These are phyloP conservation scores for Burhinus bistriatus DNA, from an alignment of 2,113 vertebrate genomes.

Conservation along the genomic window DNA sequence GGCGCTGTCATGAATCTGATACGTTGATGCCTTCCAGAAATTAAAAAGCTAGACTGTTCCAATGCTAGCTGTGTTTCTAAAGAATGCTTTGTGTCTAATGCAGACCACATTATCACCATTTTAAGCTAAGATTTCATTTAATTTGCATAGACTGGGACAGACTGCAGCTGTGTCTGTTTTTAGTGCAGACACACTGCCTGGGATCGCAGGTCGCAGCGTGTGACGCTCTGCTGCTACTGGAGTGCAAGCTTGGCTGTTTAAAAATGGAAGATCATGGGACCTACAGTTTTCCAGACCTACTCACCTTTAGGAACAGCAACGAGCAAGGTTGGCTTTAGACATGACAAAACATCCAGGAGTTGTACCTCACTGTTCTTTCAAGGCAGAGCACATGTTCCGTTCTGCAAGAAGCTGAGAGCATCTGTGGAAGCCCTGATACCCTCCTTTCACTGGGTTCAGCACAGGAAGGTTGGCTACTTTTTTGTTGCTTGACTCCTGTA, in stretches of 20 bases:
- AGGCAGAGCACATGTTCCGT: fast-evolving
- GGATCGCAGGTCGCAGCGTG: fast-evolving
- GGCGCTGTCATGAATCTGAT: background rate
- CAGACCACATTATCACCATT: background rate
- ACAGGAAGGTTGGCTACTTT: background rate
- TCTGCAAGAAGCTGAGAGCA: background rate
- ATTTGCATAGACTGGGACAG: background rate
- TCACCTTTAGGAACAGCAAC: background rate
- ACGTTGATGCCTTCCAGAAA: background rate
- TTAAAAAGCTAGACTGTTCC: background rate
- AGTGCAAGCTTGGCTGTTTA: background rate
- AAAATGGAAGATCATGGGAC: background rate
- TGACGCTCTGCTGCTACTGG: fast-evolving
- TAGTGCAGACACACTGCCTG: fast-evolving
- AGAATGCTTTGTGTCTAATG: background rate
- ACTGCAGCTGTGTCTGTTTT: background rate
- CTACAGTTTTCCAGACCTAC: background rate
- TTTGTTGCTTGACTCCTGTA: background rate
- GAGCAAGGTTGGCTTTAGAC: background rate
- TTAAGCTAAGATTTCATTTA: background rate
- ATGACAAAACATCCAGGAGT: background rate
- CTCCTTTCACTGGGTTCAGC: background rate
- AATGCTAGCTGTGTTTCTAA: background rate
- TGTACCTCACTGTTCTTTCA: background rate
- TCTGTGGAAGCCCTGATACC: background rate